Evolutionary conservation across 2,113 vertebrate genomes (phyloP).

Genomic region (Nannospalax galili): DNA sequence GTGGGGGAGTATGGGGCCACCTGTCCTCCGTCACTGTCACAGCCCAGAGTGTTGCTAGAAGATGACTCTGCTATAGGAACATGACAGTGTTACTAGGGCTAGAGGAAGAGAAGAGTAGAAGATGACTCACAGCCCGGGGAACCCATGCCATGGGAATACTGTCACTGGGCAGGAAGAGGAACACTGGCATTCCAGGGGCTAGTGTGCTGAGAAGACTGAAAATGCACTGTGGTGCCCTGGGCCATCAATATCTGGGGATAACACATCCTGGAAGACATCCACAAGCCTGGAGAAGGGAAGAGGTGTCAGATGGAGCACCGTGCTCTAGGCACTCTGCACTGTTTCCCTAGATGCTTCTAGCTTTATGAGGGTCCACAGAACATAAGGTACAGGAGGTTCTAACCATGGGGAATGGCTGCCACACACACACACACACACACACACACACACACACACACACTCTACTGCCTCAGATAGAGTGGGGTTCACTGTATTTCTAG

Average conservation of each 20-base stretch:
- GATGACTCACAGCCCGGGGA: not conserved
- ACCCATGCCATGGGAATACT: not conserved
- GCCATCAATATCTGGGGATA: not conserved
- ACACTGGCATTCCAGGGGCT: not conserved
- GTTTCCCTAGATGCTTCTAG: not conserved
- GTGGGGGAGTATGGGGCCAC: not conserved
- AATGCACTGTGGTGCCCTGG: not conserved
- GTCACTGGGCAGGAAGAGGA: not conserved
- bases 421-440: not conserved
- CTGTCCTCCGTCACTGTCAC: slow-evolving; percentile 51
- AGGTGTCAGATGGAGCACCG: not conserved
- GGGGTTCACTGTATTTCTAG: not conserved
- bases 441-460: too few relatives aligned
- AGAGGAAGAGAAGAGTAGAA: not conserved
- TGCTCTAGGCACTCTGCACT: not conserved
- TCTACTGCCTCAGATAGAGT: not conserved
- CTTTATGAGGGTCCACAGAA: not conserved
- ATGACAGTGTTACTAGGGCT: not conserved
- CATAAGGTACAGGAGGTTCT: not conserved
- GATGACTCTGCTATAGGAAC: slow-evolving; percentile 77
- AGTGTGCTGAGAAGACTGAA: not conserved
- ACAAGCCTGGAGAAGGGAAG: not conserved
- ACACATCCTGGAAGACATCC: not conserved
- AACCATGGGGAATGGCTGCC: not conserved
- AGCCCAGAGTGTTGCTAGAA: slow-evolving; percentile 57